Evolutionary conservation across 2,113 vertebrate species (phyloP).

Genomic region (Danionella cerebrum): DNA sequence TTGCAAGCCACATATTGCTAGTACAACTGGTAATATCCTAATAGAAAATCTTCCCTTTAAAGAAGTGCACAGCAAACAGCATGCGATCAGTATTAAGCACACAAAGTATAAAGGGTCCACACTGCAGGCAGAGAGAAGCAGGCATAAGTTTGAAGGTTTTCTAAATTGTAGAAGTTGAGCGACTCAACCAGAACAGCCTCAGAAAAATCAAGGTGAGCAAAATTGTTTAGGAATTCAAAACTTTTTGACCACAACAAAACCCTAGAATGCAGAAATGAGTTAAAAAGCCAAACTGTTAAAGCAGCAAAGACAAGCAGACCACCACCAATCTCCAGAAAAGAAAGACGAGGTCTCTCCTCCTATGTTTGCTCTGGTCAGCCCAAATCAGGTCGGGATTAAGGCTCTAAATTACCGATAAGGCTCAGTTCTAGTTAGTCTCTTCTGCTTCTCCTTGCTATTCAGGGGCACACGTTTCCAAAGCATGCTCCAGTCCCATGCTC

Average conservation of each 20-base stretch:
- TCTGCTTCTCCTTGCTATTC: constrained; percentile 79
- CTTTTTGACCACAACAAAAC: background rate
- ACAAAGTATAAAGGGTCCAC: background rate
- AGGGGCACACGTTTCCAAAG: constrained; percentile 97
- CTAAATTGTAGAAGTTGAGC: background rate
- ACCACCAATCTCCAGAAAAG: background rate
- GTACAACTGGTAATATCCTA: no score
- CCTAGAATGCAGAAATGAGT: background rate
- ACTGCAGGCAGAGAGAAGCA: background rate
- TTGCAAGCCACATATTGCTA: no score
- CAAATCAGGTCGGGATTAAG: constrained; percentile 16
- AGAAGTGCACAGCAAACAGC: background rate
- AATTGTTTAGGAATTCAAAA: background rate
- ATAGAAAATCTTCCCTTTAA: no score
- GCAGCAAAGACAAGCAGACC: background rate
- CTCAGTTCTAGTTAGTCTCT: constrained; percentile 88
- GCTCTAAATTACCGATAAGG: constrained; percentile 86
- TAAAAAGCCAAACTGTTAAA: background rate
- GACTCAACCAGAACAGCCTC: background rate
- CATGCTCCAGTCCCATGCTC: constrained; percentile 99
- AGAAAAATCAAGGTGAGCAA: no score
- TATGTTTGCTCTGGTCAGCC: background rate
- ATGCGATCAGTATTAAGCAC: background rate
- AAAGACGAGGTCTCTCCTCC: background rate
- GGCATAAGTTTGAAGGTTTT: background rate